Percentiles rank a stretch among this genome's conserved stretches.
Conservation (phyloP, 2,888 invertebrate species). For the Dynastes tityus region DNA sequence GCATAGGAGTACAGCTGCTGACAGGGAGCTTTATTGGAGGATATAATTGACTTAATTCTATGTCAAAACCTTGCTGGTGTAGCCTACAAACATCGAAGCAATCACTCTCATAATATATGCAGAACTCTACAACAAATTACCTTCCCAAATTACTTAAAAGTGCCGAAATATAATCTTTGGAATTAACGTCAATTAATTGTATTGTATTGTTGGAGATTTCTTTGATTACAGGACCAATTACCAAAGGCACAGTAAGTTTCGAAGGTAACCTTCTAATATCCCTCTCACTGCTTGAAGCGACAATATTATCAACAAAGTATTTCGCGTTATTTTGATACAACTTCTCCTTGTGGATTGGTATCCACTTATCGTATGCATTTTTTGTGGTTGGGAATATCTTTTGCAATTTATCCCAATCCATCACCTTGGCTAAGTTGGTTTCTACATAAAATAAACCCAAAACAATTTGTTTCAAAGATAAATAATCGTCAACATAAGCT, state of each 20-base stretch:
- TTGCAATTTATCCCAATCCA: neutral
- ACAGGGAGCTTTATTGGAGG: conserved; percentile 82
- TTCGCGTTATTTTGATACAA: neutral
- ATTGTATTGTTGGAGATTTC: neutral
- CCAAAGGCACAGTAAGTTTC: neutral
- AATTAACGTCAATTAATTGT: neutral
- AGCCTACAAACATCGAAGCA: conserved; percentile 74
- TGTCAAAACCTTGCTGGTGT: conserved; percentile 84
- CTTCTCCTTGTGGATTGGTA: neutral
- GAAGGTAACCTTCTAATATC: neutral
- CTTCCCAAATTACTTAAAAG: conserved; percentile 31
- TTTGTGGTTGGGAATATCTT: neutral
- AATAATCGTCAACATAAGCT: neutral
- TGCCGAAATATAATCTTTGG: conserved; percentile 13
- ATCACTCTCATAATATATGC: neutral
- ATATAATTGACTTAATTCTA: conserved; percentile 74
- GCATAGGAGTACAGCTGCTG: conserved; percentile 87
- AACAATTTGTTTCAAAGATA: conserved; percentile 73
- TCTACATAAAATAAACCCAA: conserved; percentile 70
- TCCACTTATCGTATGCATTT: neutral
- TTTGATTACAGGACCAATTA: neutral
- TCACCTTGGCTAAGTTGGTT: neutral
- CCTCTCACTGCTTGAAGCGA: neutral
- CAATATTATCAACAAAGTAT: no score
- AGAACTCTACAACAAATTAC: conserved; percentile 1